Evolutionary conservation across 2,888 invertebrate species (phyloP).

Genomic region (Apamea epomidion): DNA sequence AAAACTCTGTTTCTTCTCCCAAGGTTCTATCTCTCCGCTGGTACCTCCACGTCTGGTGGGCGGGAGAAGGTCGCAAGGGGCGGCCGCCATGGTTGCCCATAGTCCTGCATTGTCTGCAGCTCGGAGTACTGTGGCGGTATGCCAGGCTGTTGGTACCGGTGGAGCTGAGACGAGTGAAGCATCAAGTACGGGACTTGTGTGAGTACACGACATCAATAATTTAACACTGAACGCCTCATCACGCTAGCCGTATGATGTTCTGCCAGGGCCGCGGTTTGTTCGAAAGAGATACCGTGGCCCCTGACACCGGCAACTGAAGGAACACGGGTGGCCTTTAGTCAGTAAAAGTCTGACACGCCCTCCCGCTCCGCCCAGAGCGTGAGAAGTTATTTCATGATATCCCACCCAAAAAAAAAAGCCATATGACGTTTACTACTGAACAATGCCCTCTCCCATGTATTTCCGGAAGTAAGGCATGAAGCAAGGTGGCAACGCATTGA

Average conservation of each 20-base stretch:
- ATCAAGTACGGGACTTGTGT: slow-evolving; percentile 94
- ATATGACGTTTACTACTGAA: background rate
- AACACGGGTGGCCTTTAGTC: no score
- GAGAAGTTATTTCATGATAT: no score
- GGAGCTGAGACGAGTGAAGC: slow-evolving; percentile 95
- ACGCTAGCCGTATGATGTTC: background rate
- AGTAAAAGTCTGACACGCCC: no score
- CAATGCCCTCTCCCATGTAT: background rate
- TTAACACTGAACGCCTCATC: background rate
- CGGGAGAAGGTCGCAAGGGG: slow-evolving; percentile 83
- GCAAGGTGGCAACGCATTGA: no score
- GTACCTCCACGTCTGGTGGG: slow-evolving; percentile 91
- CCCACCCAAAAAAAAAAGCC: no score
- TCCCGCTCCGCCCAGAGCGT: no score
- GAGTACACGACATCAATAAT: slow-evolving; percentile 71
- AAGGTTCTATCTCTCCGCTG: slow-evolving; percentile 93
- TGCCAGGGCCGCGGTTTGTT: no score
- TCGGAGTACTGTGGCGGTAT: slow-evolving; percentile 95
- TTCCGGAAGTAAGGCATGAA: background rate
- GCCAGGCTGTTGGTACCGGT: slow-evolving; percentile 96
- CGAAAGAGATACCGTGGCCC: no score
- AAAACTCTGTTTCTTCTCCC: background rate
- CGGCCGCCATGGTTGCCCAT: slow-evolving; percentile 89
- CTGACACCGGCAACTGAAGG: no score
- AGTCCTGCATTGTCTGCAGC: slow-evolving; percentile 92